phyloP scores from a whole-genome alignment of 2,888 invertebrate genomes.

The Sericinus montela region DNA sequence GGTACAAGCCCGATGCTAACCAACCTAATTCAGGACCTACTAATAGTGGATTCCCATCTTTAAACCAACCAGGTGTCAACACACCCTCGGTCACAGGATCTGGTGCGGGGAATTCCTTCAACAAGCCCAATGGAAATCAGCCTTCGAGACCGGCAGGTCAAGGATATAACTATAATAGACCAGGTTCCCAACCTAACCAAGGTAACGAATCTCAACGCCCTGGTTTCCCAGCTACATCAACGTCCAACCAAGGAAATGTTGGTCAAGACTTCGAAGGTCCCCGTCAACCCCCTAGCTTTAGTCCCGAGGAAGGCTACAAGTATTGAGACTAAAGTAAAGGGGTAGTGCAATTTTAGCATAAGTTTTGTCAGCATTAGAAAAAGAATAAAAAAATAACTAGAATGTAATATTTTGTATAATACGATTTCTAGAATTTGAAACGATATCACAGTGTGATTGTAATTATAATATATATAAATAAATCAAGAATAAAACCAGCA shows the following conservation, averaged over 20 bases:
- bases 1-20: conserved; percentile 10
- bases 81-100: not conserved
- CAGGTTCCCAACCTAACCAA: conserved; percentile 8
- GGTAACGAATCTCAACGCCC: conserved; percentile 11
- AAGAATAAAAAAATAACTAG: conserved; percentile 26
- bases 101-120: not conserved
- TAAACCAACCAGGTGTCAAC: not conserved
- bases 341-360: conserved; percentile 33
- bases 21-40: conserved; percentile 10
- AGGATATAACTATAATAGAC: conserved; percentile 16
- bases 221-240: conserved; percentile 2
- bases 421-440: conserved; percentile 21
- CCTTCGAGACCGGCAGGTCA: not conserved
- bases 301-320: conserved; percentile 65
- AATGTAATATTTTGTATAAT: conserved; percentile 34
- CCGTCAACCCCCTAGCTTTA: conserved; percentile 68
- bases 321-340: conserved; percentile 56
- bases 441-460: conserved; percentile 48
- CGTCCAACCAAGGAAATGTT: conserved; percentile 16
- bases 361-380: conserved; percentile 26
- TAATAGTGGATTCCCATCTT: conserved; percentile 1
- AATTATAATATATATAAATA: no score
- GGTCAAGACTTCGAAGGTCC: conserved; percentile 47
- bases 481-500: conserved; percentile 6
- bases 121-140: conserved; percentile 2